Conservation (phyloP, 1,140 invertebrate species). For the Periplaneta americana region DNA sequence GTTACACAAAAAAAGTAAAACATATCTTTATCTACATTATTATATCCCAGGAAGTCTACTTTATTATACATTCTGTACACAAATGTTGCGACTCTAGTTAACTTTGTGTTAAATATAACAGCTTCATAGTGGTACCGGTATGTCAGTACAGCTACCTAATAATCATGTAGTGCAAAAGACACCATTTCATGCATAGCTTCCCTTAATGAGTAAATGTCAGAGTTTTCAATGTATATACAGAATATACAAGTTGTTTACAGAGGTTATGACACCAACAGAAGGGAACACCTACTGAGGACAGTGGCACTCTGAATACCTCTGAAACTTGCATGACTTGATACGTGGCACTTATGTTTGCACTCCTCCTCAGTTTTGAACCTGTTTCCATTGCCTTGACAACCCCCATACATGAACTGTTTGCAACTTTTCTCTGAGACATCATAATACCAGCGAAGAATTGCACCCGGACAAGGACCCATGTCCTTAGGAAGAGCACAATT, state of each 20-base stretch:
- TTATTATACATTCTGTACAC: too few species aligned
- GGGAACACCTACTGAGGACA: not conserved
- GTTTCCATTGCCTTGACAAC: slow-evolving; percentile 63
- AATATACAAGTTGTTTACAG: slow-evolving; percentile 7
- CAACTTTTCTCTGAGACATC: slow-evolving; percentile 46
- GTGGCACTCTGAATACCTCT: slow-evolving; percentile 15
- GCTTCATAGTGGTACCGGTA: too few species aligned
- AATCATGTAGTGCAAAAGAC: not conserved
- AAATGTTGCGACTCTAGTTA: too few species aligned
- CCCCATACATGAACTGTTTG: slow-evolving; percentile 54
- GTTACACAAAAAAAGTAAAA: too few species aligned
- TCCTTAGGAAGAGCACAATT: slow-evolving; percentile 49
- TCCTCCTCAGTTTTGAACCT: slow-evolving; percentile 51
- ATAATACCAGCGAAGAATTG: slow-evolving; percentile 53
- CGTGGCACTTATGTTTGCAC: slow-evolving; percentile 49
- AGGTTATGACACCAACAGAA: slow-evolving; percentile 3
- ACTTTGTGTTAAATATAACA: too few species aligned
- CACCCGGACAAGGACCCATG: slow-evolving; percentile 47
- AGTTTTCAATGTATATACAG: not conserved
- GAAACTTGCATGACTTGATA: slow-evolving; percentile 29
- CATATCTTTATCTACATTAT: too few species aligned
- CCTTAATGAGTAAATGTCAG: not conserved
- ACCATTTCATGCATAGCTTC: not conserved
- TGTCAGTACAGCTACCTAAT: not conserved
- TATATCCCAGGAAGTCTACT: too few species aligned